These are phyloP conservation scores for Cloeon dipterum DNA, from an alignment of 2,888 invertebrate species.

Conservation along the genomic window DNA sequence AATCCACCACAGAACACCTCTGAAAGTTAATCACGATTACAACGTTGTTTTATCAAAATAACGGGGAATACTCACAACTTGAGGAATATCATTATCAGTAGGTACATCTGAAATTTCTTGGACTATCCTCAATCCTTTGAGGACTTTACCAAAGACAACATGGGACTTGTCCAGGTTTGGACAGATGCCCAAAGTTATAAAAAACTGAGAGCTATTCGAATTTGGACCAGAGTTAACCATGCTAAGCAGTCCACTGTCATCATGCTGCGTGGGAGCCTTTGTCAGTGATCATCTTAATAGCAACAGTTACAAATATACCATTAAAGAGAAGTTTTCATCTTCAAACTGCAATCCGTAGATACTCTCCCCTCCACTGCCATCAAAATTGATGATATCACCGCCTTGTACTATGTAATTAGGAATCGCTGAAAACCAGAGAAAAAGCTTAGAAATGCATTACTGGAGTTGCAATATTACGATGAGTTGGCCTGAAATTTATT, in stretches of 20 bases:
- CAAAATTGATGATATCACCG: slow-evolving; percentile 49
- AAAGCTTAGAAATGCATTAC: too few species aligned
- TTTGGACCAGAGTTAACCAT: slow-evolving; percentile 56
- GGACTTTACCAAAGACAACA: slow-evolving; percentile 61
- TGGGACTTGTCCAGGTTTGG: slow-evolving; percentile 56
- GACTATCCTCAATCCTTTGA: slow-evolving; percentile 47
- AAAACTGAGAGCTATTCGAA: slow-evolving; percentile 89
- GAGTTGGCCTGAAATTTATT: too few species aligned
- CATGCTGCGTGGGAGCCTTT: slow-evolving; percentile 20
- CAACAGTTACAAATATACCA: slow-evolving; percentile 26
- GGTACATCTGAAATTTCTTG: slow-evolving; percentile 41
- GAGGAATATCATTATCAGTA: slow-evolving; percentile 29
- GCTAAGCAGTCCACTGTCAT: slow-evolving; percentile 25
- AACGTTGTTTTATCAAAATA: neutral
- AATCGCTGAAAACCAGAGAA: slow-evolving; percentile 31
- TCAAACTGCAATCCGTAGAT: slow-evolving; percentile 79
- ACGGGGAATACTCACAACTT: slow-evolving; percentile 25
- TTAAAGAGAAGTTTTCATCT: slow-evolving; percentile 64
- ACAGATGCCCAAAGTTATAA: slow-evolving; percentile 56
- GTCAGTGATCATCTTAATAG: too few species aligned
- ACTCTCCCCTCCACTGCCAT: slow-evolving; percentile 82
- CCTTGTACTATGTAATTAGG: slow-evolving; percentile 78
- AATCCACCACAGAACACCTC: slow-evolving; percentile 42
- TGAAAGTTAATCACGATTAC: slow-evolving; percentile 18
- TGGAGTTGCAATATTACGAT: too few species aligned